Conservation (phyloP, 2,797 vertebrate species). For the Salmo trutta region DNA sequence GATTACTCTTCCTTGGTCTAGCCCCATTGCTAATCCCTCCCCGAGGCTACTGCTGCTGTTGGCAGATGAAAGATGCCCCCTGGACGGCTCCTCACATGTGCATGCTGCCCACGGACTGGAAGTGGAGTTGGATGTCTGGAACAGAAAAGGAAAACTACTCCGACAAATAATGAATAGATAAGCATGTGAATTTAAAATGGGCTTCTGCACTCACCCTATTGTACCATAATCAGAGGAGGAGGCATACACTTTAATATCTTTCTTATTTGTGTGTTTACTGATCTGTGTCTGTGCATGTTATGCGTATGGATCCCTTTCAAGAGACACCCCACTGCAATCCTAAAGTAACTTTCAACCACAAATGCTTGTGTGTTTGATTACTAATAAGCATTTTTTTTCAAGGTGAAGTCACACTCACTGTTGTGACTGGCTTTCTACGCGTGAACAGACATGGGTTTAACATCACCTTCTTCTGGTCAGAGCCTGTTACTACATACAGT, state of each 20-base stretch:
- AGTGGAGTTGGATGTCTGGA: neutral
- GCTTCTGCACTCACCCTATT: neutral
- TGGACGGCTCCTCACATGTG: slow-evolving; percentile 37
- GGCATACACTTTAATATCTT: no score
- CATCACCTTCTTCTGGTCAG: slow-evolving; percentile 71
- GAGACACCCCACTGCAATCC: no score
- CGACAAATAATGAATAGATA: neutral
- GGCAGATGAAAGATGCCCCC: slow-evolving; percentile 68
- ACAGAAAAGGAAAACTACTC: neutral
- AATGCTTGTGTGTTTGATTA: neutral
- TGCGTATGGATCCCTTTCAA: no score
- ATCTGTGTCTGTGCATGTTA: no score
- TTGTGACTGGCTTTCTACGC: neutral
- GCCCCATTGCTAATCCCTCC: slow-evolving; percentile 65
- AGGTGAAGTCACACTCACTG: neutral
- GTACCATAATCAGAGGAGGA: neutral
- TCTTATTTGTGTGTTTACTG: no score
- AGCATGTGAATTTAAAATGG: neutral
- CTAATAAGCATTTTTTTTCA: neutral
- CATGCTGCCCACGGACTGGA: slow-evolving; percentile 29
- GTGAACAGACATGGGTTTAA: slow-evolving; percentile 35
- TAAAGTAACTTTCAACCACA: no score
- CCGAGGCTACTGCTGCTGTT: slow-evolving; percentile 63
- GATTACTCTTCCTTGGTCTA: slow-evolving; percentile 21
- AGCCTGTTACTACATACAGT: neutral